Evolutionary conservation across 2,888 invertebrate genomes (phyloP).

Genomic region (Pseudococcus jackbeardsleyi): DNA sequence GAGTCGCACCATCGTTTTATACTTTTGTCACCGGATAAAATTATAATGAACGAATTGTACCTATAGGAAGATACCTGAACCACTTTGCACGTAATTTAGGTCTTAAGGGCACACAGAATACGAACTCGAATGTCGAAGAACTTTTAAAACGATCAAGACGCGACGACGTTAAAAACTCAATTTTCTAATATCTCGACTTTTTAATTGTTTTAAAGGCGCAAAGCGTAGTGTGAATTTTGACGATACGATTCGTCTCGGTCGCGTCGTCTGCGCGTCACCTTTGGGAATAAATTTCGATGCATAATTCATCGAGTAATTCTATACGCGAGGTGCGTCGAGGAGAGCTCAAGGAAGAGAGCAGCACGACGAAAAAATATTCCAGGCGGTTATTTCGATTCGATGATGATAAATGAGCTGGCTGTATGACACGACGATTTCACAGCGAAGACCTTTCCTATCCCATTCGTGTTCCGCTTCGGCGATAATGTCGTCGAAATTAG

Average conservation of each 20-base stretch:
- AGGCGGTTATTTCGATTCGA: conserved; percentile 11
- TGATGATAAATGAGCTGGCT: conserved; percentile 28
- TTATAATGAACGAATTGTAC: neutral
- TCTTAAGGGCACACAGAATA: neutral
- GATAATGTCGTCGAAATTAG: conserved; percentile 19
- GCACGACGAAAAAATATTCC: conserved; percentile 4
- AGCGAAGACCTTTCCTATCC: neutral
- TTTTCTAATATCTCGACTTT: neutral
- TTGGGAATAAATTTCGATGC: conserved; percentile 33
- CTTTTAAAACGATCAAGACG: neutral
- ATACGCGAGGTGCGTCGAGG: neutral
- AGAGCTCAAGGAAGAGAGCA: neutral
- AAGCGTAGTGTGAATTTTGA: neutral
- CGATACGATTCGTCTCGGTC: conserved; percentile 1
- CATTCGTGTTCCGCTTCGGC: conserved; percentile 11
- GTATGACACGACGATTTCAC: neutral
- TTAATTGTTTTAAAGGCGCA: conserved; percentile 14
- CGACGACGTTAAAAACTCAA: neutral
- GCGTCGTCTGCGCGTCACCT: conserved; percentile 18
- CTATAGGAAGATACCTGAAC: neutral
- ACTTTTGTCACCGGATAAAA: neutral
- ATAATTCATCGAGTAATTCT: conserved; percentile 22
- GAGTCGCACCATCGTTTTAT: neutral
- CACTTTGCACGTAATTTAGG: neutral
- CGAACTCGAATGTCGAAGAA: neutral